Conservation (phyloP, 2,797 vertebrate species). For the Lepus oiostolus region DNA sequence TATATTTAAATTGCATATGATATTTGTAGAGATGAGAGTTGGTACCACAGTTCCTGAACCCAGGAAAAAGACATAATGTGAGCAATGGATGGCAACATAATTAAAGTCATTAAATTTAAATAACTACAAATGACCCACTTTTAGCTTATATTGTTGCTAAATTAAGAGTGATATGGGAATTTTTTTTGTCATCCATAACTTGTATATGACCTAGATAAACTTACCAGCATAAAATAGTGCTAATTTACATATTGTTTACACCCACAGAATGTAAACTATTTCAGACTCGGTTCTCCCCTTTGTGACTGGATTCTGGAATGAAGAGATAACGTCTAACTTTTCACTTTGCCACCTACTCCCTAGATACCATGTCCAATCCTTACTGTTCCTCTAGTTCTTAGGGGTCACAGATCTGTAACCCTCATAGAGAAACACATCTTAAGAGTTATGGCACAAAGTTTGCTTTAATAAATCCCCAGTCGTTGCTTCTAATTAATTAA, state of each 20-base stretch:
- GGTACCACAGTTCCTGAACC: neutral
- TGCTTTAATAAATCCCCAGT: neutral
- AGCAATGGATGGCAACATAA: neutral
- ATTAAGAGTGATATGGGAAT: constrained; percentile 38
- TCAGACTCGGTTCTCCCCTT: neutral
- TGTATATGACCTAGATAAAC: constrained; percentile 35
- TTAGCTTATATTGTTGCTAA: constrained; percentile 25
- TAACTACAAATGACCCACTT: constrained; percentile 35
- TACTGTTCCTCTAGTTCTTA: neutral
- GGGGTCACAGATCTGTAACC: neutral
- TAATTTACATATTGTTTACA: neutral
- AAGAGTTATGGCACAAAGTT: neutral
- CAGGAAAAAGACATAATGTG: neutral
- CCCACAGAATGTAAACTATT: neutral
- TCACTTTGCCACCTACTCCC: neutral
- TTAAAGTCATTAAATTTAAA: constrained; percentile 20
- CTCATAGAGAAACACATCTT: neutral
- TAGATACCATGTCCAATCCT: neutral
- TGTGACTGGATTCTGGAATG: neutral
- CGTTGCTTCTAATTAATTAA: neutral
- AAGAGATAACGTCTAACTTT: neutral
- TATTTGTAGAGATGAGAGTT: neutral
- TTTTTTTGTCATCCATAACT: neutral
- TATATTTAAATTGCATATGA: neutral
- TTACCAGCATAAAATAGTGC: constrained; percentile 33